These are phyloP conservation scores for Apostichopus californicus DNA, from an alignment of 35 echinoderm and acorn worm genomes.

Conservation along the genomic window DNA sequence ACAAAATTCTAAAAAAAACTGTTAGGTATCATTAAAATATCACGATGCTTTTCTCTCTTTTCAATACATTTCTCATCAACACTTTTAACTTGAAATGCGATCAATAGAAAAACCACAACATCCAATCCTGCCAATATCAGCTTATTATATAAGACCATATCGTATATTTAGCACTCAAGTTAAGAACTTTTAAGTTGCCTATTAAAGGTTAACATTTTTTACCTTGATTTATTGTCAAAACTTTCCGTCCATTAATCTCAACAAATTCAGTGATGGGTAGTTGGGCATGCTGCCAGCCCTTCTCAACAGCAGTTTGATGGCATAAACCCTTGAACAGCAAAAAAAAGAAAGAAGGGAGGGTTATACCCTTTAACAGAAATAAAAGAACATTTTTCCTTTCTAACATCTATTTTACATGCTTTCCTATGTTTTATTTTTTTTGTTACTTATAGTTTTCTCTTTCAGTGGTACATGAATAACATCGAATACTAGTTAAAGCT, in stretches of 20 bases:
- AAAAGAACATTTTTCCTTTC: not conserved
- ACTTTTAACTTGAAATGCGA: too few relatives aligned
- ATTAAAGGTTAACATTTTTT: not conserved
- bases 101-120: too few relatives aligned
- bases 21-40: too few relatives aligned
- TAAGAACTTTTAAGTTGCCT: not conserved
- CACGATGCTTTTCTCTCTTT: too few relatives aligned
- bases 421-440: too few relatives aligned
- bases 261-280: conserved; percentile 87
- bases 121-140: too few relatives aligned
- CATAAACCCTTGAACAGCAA: conserved; percentile 65
- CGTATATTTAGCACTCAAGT: too few relatives aligned
- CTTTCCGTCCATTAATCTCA: conserved; percentile 78
- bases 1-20: too few relatives aligned
- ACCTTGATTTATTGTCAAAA: conserved; percentile 95
- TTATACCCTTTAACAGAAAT: too few relatives aligned
- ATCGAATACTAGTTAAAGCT: not conserved
- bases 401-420: too few relatives aligned
- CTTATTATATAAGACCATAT: too few relatives aligned
- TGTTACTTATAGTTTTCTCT: not conserved
- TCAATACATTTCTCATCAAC: too few relatives aligned
- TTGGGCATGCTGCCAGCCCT: conserved; percentile 89
- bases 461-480: not conserved
- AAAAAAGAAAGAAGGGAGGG: not conserved
- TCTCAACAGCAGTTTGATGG: conserved; percentile 59